A percentile compares a stretch with the other conserved stretches of the same genome.
phyloP scores from a whole-genome alignment of 2,113 vertebrate genomes.

The Entosphenus tridentatus region DNA sequence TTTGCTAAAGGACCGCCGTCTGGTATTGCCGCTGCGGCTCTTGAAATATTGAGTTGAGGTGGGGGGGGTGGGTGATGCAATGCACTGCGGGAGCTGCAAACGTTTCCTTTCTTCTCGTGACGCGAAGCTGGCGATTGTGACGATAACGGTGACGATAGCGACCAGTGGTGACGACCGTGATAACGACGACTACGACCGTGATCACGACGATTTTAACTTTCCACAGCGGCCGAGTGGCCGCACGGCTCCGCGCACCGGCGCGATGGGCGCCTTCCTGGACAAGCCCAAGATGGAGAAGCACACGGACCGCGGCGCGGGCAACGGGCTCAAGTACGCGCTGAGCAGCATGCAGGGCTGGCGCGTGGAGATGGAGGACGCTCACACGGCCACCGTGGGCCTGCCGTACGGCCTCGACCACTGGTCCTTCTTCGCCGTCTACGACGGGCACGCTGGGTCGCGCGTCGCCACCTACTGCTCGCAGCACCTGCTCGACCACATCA shows the following conservation, averaged over 20 bases:
- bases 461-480: constrained; percentile 34
- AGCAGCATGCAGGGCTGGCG: constrained; percentile 39
- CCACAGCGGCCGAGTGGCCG: constrained; percentile 19
- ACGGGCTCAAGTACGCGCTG: constrained; percentile 24
- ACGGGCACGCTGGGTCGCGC: constrained; percentile 31
- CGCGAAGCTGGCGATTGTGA: background rate
- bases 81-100: no score
- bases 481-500: constrained; percentile 30
- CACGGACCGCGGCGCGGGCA: background rate
- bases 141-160: background rate
- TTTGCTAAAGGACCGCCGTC: no score
- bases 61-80: no score
- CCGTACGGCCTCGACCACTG: constrained; percentile 21
- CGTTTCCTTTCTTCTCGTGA: background rate
- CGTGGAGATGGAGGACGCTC: constrained; percentile 36
- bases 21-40: no score
- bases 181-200: constrained; percentile 16
- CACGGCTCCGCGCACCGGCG: constrained; percentile 27
- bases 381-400: constrained; percentile 23
- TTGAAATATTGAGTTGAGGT: no score
- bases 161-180: constrained; percentile 13
- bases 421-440: constrained; percentile 37
- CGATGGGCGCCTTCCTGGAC: constrained; percentile 7
- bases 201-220: constrained; percentile 13
- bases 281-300: background rate